phyloP scores from a whole-genome alignment of 2,113 vertebrate genomes.

The Xyrauchen texanus region DNA sequence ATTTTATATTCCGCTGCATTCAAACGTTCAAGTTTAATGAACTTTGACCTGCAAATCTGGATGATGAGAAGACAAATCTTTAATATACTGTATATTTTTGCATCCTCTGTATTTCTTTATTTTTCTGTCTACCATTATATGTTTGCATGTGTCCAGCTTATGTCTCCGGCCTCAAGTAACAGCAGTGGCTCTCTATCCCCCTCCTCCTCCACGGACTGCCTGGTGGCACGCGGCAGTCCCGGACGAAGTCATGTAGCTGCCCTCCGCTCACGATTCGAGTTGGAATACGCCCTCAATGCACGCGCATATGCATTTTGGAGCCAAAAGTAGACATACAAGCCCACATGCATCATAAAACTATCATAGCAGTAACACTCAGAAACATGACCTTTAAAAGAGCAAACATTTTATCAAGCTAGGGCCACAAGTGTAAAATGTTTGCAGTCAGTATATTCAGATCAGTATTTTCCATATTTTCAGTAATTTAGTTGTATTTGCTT shows the following conservation, averaged over 20 bases:
- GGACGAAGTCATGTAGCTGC: conserved; percentile 89
- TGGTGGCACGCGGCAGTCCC: conserved; percentile 76
- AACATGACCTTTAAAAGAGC: too few species aligned
- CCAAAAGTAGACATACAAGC: conserved; percentile 72
- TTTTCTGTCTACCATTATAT: background rate
- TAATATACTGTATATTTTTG: too few species aligned
- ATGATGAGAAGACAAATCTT: too few species aligned
- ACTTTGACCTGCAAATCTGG: too few species aligned
- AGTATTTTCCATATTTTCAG: too few species aligned
- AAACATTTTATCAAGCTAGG: too few species aligned
- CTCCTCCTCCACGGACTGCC: conserved; percentile 87
- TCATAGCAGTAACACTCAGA: background rate
- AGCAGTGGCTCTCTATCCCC: conserved; percentile 93
- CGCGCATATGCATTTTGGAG: conserved; percentile 78
- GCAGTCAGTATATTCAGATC: too few species aligned
- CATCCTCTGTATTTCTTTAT: too few species aligned
- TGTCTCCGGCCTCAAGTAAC: conserved; percentile 93
- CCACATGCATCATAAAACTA: conserved; percentile 12
- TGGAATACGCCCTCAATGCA: conserved; percentile 86
- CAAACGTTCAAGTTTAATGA: too few species aligned
- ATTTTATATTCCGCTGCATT: too few species aligned
- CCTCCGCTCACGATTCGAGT: conserved; percentile 83
- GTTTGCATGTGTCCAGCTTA: conserved; percentile 73
- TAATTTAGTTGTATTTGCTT: too few species aligned
- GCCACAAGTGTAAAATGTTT: too few species aligned